These are phyloP conservation scores for Ashinkailepas kermadecensis DNA, from an alignment of 2,888 invertebrate genomes.

Conservation along the genomic window DNA sequence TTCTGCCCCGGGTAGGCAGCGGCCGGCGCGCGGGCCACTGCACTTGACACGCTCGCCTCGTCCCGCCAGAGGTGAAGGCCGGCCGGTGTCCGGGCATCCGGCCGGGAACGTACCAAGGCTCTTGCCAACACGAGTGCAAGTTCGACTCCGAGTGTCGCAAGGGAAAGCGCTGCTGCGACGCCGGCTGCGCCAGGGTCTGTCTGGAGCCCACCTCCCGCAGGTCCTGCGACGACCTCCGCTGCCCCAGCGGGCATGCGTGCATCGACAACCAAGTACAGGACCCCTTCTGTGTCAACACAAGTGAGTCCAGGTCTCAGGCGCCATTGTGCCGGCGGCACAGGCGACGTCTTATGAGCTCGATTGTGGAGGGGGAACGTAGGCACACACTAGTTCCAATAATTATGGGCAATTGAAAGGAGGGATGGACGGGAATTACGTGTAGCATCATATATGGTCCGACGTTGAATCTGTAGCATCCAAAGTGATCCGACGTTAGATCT, in stretches of 20 bases:
- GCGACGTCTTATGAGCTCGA: too few species aligned
- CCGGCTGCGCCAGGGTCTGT: conserved; percentile 9
- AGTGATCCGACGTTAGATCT: too few species aligned
- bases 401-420: too few species aligned
- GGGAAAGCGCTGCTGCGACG: not conserved
- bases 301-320: not conserved
- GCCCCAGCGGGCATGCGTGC: not conserved
- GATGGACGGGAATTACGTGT: too few species aligned
- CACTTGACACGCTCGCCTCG: too few species aligned
- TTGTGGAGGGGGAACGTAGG: too few species aligned
- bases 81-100: not conserved
- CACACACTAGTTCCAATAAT: too few species aligned
- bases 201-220: not conserved
- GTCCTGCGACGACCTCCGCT: not conserved
- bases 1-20: too few species aligned
- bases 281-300: conserved; percentile 8
- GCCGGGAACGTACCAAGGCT: conserved; percentile 6
- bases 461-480: too few species aligned
- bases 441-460: too few species aligned
- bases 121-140: not conserved
- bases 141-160: not conserved
- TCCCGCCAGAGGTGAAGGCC: not conserved
- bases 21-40: too few species aligned
- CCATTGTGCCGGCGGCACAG: too few species aligned
- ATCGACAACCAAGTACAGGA: not conserved